Evolutionary conservation across 1,140 invertebrate species (phyloP), one percentile per base, ranked within the genome.

Genomic region (Zaprionus gabonicus): DNA sequence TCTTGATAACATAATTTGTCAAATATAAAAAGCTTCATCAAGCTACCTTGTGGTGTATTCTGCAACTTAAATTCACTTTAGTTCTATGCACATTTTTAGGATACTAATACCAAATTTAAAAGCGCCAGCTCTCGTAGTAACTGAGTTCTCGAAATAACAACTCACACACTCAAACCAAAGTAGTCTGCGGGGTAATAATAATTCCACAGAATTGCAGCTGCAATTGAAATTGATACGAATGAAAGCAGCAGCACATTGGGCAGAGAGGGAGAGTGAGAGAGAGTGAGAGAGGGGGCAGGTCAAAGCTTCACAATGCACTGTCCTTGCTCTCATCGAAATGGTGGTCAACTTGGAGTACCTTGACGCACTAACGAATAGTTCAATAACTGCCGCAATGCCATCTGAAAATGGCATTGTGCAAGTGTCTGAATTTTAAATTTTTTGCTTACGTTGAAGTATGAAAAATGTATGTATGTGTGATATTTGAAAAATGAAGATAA

Each of bases 171-270:
- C 44, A 17, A 20, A 2, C 41, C 15, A 7, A 17, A n/a, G 6
- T 15, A 46, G n/a, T 17, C 6, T 17, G 41, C n/a, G 9, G 4
- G n/a, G 41, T 17, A 23, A 23, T 20, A 51, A 41, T 23, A 62
- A 38, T n/a, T 38, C 23, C 51, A 46, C 38, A n/a, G 46, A 68
- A 69, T 59, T 51, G 70, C 53, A 49, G 44, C 17, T 59, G 27
- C 46, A 70, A 70, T 70, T 70, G 58, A 70, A 70, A 75, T 75
- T 75, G 67, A 75, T 64, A 71, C 67, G 67, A 53, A 64, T 64
- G 53, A 64, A 75, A 71, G 59, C 53, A 75, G 59, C 59, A 75
- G 70, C 57, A 57, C 31, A 57, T 74, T 60, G 49, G 15, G 1
- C 36, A 4, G 28, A 7, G 6, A 17, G n/a, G 2, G 15, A 15